Conservation (phyloP, 1,140 invertebrate genomes). For the Drosophila lacertosa region DNA sequence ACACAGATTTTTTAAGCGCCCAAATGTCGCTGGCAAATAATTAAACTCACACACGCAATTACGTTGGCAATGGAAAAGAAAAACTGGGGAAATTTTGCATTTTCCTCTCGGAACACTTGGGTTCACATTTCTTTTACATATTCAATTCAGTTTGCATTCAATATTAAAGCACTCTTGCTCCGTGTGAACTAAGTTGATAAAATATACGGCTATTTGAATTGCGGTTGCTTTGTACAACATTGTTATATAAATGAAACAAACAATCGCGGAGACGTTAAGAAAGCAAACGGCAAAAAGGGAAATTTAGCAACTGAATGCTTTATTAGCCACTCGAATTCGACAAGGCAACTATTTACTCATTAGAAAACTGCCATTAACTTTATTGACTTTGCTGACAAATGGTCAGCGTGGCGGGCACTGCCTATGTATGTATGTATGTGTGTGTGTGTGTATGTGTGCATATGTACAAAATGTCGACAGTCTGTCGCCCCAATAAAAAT, state of each 20-base stretch:
- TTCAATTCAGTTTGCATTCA: conserved; percentile 17
- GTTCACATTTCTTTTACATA: no score
- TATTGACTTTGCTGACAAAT: conserved; percentile 40
- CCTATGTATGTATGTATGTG: neutral
- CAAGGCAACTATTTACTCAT: conserved; percentile 28
- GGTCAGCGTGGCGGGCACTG: no score
- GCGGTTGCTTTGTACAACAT: no score
- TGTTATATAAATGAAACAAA: conserved; percentile 36
- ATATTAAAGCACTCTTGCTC: no score
- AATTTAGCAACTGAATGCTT: conserved; percentile 9
- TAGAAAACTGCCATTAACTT: conserved; percentile 46
- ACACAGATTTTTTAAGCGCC: conserved; percentile 48
- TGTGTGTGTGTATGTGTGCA: neutral
- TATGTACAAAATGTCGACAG: conserved; percentile 19
- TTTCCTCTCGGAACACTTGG: conserved; percentile 24
- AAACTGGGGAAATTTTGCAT: conserved; percentile 34
- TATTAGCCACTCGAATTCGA: neutral
- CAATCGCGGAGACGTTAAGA: conserved; percentile 1
- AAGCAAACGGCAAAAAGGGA: neutral
- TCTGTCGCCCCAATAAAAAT: conserved; percentile 33
- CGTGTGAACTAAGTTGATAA: conserved; percentile 1
- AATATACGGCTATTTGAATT: conserved; percentile 9
- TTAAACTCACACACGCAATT: conserved; percentile 28
- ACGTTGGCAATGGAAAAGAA: conserved; percentile 34
- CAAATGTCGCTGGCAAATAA: conserved; percentile 52